Evolutionary conservation across 2,888 invertebrate genomes (phyloP).

Genomic region (Lissonota sp.): DNA sequence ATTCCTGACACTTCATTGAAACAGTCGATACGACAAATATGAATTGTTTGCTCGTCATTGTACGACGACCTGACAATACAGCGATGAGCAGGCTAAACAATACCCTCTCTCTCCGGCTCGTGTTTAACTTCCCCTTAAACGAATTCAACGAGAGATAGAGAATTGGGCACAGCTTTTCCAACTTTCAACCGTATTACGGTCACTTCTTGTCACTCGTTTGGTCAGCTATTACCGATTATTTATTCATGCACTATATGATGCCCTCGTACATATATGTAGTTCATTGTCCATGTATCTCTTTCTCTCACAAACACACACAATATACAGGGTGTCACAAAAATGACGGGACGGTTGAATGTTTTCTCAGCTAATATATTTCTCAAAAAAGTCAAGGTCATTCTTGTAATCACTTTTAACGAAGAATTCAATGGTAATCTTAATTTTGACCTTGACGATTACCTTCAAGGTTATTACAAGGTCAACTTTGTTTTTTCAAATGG

Average conservation of each 20-base stretch:
- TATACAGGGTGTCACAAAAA: too few species aligned
- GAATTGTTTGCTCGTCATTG: slow-evolving; percentile 55
- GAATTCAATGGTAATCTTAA: too few species aligned
- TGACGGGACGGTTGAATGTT: too few species aligned
- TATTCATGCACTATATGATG: slow-evolving; percentile 49
- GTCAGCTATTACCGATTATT: slow-evolving; percentile 58
- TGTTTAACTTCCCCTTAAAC: slow-evolving; percentile 22
- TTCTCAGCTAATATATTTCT: too few species aligned
- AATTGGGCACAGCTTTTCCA: slow-evolving; percentile 22
- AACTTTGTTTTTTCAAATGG: too few species aligned
- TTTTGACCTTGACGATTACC: too few species aligned
- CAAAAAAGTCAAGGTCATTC: too few species aligned
- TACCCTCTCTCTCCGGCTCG: too few species aligned
- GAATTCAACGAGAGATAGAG: slow-evolving; percentile 36
- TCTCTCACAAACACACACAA: not conserved
- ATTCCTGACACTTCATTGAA: slow-evolving; percentile 11
- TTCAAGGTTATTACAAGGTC: too few species aligned
- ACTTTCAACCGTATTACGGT: slow-evolving; percentile 37
- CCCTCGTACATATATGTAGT: slow-evolving; percentile 4
- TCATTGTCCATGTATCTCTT: not conserved
- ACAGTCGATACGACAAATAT: slow-evolving; percentile 27
- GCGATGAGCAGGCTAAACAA: too few species aligned
- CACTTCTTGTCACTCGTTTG: slow-evolving; percentile 41
- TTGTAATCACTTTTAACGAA: too few species aligned
- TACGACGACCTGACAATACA: slow-evolving; percentile 29